Conservation (phyloP, 35 echinoderm and acorn worm genomes). For the Apostichopus californicus region DNA sequence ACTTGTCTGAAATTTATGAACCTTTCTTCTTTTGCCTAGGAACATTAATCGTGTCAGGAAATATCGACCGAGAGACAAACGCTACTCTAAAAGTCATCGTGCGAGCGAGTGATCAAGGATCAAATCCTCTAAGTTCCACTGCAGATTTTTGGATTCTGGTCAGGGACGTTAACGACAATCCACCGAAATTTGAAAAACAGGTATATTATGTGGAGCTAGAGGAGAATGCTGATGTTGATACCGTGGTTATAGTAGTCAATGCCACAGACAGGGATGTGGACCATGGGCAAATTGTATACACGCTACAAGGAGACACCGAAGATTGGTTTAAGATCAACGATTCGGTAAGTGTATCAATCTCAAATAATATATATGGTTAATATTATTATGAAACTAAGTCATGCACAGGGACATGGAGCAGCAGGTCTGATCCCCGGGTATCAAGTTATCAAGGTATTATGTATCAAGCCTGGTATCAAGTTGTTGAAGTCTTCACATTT, state of each 20-base stretch:
- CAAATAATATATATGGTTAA: too few relatives aligned
- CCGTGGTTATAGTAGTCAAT: neutral
- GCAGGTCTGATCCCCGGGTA: too few relatives aligned
- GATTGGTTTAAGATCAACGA: neutral
- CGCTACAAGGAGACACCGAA: neutral
- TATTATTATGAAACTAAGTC: too few relatives aligned
- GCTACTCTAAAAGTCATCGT: neutral
- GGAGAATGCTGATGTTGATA: neutral
- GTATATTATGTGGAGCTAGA: neutral
- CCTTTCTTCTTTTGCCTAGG: neutral
- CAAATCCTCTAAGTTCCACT: neutral
- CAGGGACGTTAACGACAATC: neutral
- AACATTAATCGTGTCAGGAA: neutral
- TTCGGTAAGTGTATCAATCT: neutral
- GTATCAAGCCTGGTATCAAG: too few relatives aligned
- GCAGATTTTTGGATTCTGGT: neutral
- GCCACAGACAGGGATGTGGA: neutral
- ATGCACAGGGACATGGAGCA: too few relatives aligned
- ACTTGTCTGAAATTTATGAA: neutral
- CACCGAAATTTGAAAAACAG: neutral
- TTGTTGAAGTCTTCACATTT: too few relatives aligned
- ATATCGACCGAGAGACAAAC: neutral
- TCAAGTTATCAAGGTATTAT: too few relatives aligned
- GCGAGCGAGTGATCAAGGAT: neutral
- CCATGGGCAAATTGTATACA: neutral